Evolutionary conservation across 2,888 invertebrate genomes (phyloP), one percentile per base, ranked within the genome.

Genomic region (Mythimna impura): DNA sequence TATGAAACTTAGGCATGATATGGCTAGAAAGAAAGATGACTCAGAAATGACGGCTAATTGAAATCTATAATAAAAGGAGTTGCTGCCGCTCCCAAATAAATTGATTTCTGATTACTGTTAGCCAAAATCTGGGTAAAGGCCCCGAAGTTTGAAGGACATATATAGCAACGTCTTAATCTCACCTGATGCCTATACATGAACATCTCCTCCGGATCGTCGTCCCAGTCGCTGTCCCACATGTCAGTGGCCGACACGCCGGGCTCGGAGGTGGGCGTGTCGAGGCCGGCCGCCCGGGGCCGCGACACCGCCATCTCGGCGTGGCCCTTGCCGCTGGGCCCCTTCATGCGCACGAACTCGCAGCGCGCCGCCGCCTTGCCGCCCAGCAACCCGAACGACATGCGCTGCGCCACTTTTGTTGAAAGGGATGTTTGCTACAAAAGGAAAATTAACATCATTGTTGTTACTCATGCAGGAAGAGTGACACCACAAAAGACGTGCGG

Each of bases 251-350:
- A 97, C 88, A 98, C 97, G 96, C 99, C 96, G 74, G 98, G 99
- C 94, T 99, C 99, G 25, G 99, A 99, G 72, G 98, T 98, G 30
- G 99, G 99, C 20, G 99, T 99, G 94, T 99, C 99, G 3, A 98
- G 98, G 1, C 99, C 99, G 22, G 98, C 98, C 88, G 98, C 98
- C 92, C 98, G 98, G 40, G 98, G 98, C 90, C 98, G 98, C n/a
- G 98, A 98, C 65, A 99, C 99, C 1, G 99, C 99, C 98, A 99
- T 99, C 96, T 99, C 99, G 0, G 99, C 99, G 95, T 99, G 98
- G 0, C 95, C 95, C 96, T 99, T 99, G 83, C 99, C 99, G 90
- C 98, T 98, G 20, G 99, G 99, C 20, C 99, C 99, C 94, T 99
- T 98, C 99, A 99, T 99, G 77, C 99, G 97, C 65, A 99, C 99